A percentile compares a stretch with the other conserved stretches of the same genome.
These are phyloP conservation scores for Thamnophis sirtalis DNA, from an alignment of 2,113 vertebrate species.

Conservation along the genomic window DNA sequence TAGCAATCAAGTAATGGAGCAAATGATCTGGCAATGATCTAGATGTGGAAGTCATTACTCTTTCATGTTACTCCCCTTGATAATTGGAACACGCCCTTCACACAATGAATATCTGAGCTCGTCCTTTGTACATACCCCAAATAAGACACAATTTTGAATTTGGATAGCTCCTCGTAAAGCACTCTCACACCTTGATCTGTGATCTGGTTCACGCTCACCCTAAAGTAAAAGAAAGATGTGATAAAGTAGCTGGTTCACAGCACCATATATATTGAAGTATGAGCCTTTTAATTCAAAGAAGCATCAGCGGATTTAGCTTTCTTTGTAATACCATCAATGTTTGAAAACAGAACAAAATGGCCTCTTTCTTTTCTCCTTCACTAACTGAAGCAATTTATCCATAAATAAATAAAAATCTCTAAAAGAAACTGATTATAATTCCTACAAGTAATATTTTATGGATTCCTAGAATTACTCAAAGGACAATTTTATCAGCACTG, in stretches of 20 bases:
- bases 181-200: constrained; percentile 84
- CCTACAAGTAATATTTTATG: background rate
- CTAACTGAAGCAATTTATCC: background rate
- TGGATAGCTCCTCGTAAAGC: constrained; percentile 85
- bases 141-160: constrained; percentile 77
- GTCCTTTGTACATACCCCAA: constrained; percentile 77
- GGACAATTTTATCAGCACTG: constrained; percentile 1
- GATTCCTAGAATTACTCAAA: constrained; percentile 2
- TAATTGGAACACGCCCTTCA: background rate
- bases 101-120: background rate
- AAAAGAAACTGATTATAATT: constrained; percentile 20
- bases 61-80: background rate
- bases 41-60: background rate
- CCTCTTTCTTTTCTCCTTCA: background rate
- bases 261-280: background rate
- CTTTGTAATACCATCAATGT: background rate
- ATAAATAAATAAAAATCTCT: background rate
- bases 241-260: background rate
- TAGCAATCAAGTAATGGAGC: background rate
- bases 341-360: constrained; percentile 5
- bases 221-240: constrained; percentile 55
- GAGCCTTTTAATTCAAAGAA: background rate
- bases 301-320: background rate
- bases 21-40: background rate
- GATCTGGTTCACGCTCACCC: constrained; percentile 88